Base-by-base conservation (phyloP, 2,888 invertebrate genomes). In the Didymodactylos carnosus region DNA sequence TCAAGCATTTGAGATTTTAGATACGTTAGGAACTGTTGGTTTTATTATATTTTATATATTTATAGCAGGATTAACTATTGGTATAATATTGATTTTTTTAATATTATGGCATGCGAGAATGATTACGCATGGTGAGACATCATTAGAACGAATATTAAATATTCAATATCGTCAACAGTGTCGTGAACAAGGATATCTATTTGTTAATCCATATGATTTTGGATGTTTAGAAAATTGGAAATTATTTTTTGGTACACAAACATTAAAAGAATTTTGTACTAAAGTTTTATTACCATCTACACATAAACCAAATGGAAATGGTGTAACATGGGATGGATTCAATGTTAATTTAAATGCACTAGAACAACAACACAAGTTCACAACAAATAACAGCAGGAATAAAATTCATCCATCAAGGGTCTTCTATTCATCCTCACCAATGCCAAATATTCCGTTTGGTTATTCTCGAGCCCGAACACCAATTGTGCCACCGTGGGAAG, bases 191-290 rank as follows among this genome's bases (percentile, higher is more conserved):
- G 29, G 10, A 19, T 27, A 8, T 43, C 8, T 19, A 6, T 43
- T 43, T 43, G 3, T 0, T 14, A 95, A 94, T 86, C 93, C 94
- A 0, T 94, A 93, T 80, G 87, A 94, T 84, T 91, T 92, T 84
- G 95, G 94, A 10, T 84, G 86, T 39, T 86, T 85, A 78, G 89
- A 89, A 80, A 97, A 97, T 84, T 95, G 94, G 94, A 88, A 86
- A 80, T 82, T 91, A 73, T 94, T 95, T 83, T 85, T 95, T 71
- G 94, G 94, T 0, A 83, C 94, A 69, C 87, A 88, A 13, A 86
- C 88, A 78, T 88, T 88, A 77, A 82, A 82, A 80, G 86, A 79
- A 85, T 88, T 87, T 75, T 87, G 88, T 86, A 83, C 86, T 72
- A 88, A 91, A 80, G 87, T 94, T 4, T 79, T 95, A 43, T 84